Percentiles rank a stretch among this genome's conserved stretches.
Conservation (phyloP, 2,797 vertebrate species). For the Pseudomugil gertrudae region DNA sequence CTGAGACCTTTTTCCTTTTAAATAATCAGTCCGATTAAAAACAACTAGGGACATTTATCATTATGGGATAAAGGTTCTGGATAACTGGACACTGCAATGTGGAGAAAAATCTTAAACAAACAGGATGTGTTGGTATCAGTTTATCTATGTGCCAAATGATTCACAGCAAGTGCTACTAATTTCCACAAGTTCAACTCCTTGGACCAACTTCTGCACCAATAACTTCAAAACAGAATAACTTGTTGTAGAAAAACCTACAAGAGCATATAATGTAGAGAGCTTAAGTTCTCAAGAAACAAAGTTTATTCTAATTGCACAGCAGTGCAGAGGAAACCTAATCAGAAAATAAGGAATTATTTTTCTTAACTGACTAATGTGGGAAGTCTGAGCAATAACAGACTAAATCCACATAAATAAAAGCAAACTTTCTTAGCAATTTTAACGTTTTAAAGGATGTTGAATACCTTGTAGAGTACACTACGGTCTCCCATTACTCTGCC, state of each 20-base stretch:
- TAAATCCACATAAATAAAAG: constrained; percentile 5
- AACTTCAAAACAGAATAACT: not conserved
- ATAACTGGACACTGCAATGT: not conserved
- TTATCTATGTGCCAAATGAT: not conserved
- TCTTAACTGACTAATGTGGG: constrained; percentile 11
- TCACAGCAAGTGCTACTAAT: not conserved
- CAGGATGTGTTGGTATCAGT: not conserved
- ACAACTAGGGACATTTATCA: too few relatives aligned
- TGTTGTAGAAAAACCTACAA: not conserved
- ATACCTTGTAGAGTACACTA: constrained; percentile 97
- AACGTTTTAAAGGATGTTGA: not conserved
- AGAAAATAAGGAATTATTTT: not conserved
- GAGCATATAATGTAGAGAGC: not conserved
- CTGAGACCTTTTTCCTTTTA: not conserved
- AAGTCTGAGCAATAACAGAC: constrained; percentile 2
- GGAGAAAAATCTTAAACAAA: not conserved
- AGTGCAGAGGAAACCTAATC: constrained; percentile 20
- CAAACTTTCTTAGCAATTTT: constrained; percentile 1
- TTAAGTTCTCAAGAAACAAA: not conserved
- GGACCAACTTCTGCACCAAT: not conserved
- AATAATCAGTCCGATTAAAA: too few relatives aligned
- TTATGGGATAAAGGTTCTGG: too few relatives aligned
- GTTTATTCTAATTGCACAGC: constrained; percentile 13
- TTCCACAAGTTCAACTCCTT: not conserved
- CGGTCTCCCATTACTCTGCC: constrained; percentile 98